A percentile compares a stretch with the other conserved stretches of the same genome.
Evolutionary conservation across 2,888 invertebrate species (phyloP).

Genomic region (Erynnis tages): DNA sequence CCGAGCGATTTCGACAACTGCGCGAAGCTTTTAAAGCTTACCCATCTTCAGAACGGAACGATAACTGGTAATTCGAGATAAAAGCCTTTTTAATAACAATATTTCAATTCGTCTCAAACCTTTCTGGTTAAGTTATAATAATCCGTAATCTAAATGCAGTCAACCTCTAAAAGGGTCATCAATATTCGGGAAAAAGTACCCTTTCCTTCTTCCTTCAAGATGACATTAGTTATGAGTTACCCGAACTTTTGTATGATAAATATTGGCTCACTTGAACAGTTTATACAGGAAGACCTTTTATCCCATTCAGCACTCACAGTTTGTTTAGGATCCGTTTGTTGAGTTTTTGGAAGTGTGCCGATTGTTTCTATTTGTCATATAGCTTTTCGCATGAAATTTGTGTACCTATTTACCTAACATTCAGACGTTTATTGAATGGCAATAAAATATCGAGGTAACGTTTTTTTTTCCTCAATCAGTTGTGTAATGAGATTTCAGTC

Average conservation of each 20-base stretch:
- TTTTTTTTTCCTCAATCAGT: too few species aligned
- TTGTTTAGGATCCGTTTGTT: conserved; percentile 2
- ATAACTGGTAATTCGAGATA: conserved; percentile 24
- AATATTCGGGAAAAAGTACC: neutral
- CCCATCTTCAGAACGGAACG: conserved; percentile 7
- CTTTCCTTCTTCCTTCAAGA: neutral
- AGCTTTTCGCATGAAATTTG: neutral
- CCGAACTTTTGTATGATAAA: conserved; percentile 10
- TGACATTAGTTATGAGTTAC: conserved; percentile 14
- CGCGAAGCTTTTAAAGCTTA: conserved; percentile 47
- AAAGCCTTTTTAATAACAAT: conserved; percentile 27
- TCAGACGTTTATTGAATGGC: too few species aligned
- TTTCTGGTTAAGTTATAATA: conserved; percentile 15
- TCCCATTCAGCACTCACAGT: conserved; percentile 3
- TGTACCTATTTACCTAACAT: neutral
- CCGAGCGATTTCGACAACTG: conserved; percentile 54
- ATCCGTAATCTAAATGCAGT: conserved; percentile 14
- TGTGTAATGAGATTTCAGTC: too few species aligned
- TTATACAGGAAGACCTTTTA: conserved; percentile 9
- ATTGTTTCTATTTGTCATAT: conserved; percentile 1
- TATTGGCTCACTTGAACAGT: conserved; percentile 8
- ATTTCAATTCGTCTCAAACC: conserved; percentile 23
- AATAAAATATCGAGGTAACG: too few species aligned
- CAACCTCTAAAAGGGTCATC: conserved; percentile 9
- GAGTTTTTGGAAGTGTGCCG: conserved; percentile 3